These are phyloP conservation scores for Ophioninae sp. DNA, from an alignment of 2,888 invertebrate species.

Conservation along the genomic window DNA sequence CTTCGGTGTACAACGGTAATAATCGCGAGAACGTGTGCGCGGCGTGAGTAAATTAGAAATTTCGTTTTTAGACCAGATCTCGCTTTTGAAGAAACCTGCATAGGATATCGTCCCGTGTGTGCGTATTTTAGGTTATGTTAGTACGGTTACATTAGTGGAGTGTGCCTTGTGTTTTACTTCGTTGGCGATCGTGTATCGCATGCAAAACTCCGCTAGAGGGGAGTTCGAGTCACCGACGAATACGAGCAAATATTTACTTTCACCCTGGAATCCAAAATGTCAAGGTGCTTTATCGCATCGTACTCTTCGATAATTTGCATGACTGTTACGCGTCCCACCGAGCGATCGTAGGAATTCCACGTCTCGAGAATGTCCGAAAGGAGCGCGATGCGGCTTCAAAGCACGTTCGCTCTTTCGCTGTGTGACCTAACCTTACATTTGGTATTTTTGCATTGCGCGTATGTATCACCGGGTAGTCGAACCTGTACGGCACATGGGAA, in stretches of 20 bases:
- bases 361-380: neutral
- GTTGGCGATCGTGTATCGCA: constrained; percentile 48
- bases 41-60: constrained; percentile 32
- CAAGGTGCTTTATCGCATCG: constrained; percentile 63
- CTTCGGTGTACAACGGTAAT: constrained; percentile 47
- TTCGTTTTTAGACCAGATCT: constrained; percentile 30
- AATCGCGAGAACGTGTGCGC: constrained; percentile 35
- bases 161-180: neutral
- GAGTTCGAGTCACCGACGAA: neutral
- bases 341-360: constrained; percentile 10
- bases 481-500: neutral
- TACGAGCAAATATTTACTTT: constrained; percentile 64
- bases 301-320: constrained; percentile 39
- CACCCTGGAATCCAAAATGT: constrained; percentile 71
- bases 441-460: neutral
- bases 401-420: neutral
- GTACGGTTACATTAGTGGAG: neutral
- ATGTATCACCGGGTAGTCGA: neutral
- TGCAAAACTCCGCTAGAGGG: constrained; percentile 33
- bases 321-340: constrained; percentile 15
- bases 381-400: neutral
- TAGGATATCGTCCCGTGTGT: neutral
- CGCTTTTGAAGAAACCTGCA: neutral
- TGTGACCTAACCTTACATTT: neutral
- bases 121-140: neutral